Conservation (phyloP, 2,113 vertebrate species). For the Sterna hirundo region DNA sequence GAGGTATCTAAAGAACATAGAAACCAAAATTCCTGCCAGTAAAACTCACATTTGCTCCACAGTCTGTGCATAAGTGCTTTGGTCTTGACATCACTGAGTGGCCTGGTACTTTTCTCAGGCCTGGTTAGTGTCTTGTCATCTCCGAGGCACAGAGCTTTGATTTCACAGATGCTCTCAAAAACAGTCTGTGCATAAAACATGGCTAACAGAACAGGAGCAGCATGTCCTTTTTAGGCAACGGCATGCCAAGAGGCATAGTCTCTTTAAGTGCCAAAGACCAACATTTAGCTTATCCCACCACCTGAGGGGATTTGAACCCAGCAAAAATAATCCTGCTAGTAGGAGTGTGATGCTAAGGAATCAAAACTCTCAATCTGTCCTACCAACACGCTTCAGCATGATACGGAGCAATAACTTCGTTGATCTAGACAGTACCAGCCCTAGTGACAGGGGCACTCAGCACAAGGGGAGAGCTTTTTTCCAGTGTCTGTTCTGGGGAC, state of each 20-base stretch:
- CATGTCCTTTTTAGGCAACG: background rate
- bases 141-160: background rate
- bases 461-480: background rate
- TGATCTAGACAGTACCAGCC: background rate
- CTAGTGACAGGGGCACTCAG: background rate
- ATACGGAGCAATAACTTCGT: background rate
- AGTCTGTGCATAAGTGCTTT: background rate
- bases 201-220: background rate
- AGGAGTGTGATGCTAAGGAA: background rate
- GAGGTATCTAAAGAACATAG: background rate
- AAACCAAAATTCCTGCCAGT: background rate
- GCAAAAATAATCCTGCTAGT: background rate
- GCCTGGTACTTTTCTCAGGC: background rate
- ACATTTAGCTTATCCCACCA: fast-evolving
- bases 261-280: background rate
- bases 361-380: background rate
- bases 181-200: background rate
- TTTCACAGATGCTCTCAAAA: background rate
- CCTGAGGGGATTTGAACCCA: background rate
- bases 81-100: background rate
- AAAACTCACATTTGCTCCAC: background rate
- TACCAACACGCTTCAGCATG: fast-evolving
- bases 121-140: background rate
- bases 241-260: background rate
- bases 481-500: background rate